These are phyloP conservation scores for Oryzias curvinotus DNA, from an alignment of 2,113 vertebrate genomes.

Conservation along the genomic window DNA sequence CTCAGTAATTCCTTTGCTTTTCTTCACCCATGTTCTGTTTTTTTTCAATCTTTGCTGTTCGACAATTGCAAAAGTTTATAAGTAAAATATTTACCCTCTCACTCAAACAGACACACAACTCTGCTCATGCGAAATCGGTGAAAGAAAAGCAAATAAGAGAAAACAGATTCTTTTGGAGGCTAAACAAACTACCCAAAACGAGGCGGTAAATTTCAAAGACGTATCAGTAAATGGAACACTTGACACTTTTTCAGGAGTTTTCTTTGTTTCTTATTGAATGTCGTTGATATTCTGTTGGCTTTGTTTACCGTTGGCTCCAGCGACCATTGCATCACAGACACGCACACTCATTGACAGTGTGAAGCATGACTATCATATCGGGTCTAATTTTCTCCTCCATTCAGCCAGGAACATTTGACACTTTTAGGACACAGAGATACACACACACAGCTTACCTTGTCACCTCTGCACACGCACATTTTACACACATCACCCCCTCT, in stretches of 20 bases:
- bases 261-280: constrained; percentile 32
- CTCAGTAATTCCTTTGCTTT: too few relatives aligned
- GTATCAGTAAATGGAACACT: constrained; percentile 19
- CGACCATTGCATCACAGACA: constrained; percentile 45
- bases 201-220: constrained; percentile 8
- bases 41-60: too few relatives aligned
- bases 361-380: constrained; percentile 71
- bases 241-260: constrained; percentile 31
- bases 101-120: background rate
- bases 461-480: constrained; percentile 43
- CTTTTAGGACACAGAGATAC: constrained; percentile 30
- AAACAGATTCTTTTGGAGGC: background rate
- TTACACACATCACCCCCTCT: constrained; percentile 7
- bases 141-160: background rate
- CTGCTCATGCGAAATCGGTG: background rate
- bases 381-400: constrained; percentile 76
- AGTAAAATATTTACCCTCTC: too few relatives aligned
- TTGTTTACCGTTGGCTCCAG: constrained; percentile 54
- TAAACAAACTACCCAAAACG: background rate
- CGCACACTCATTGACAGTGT: constrained; percentile 22
- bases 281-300: constrained; percentile 57
- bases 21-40: too few relatives aligned
- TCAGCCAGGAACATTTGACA: constrained; percentile 69
- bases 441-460: constrained; percentile 15
- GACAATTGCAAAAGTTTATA: too few relatives aligned